Evolutionary conservation across 2,113 vertebrate species (phyloP).

Genomic region (Phyllostomus discolor): DNA sequence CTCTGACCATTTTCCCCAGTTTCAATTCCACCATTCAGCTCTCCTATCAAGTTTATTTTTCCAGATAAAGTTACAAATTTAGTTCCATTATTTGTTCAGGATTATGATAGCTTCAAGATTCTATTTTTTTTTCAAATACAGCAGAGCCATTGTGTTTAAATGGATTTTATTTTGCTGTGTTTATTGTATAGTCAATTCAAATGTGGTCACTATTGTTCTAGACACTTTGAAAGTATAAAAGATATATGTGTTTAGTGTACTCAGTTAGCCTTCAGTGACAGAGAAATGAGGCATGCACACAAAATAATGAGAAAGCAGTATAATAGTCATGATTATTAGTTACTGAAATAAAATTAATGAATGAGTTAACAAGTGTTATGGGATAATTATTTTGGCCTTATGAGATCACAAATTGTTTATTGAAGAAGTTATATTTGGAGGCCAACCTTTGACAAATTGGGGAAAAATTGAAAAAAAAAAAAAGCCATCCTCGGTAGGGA

Average conservation of each 20-base stretch:
- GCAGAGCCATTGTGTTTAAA: background rate
- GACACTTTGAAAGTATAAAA: background rate
- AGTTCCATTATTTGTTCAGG: conserved; percentile 19
- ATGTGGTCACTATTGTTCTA: background rate
- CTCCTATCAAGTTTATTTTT: background rate
- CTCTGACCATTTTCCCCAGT: background rate
- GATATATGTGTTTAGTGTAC: background rate
- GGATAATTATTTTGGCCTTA: background rate
- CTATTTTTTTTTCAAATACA: conserved; percentile 5
- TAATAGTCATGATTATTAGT: background rate
- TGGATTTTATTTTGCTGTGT: conserved; percentile 42
- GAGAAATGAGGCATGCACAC: conserved; percentile 26
- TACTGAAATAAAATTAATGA: conserved; percentile 19
- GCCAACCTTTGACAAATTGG: background rate
- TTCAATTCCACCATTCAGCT: background rate
- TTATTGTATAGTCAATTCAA: conserved; percentile 37
- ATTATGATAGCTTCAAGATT: background rate
- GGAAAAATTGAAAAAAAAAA: background rate
- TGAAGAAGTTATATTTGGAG: background rate
- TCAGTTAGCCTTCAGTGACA: background rate
- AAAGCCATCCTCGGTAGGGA: background rate
- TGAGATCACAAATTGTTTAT: background rate
- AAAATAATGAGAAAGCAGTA: conserved; percentile 5
- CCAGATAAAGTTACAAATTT: background rate
- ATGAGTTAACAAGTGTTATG: background rate